Conservation (phyloP, 2,888 invertebrate genomes). For the Eumerus sabulonum region DNA sequence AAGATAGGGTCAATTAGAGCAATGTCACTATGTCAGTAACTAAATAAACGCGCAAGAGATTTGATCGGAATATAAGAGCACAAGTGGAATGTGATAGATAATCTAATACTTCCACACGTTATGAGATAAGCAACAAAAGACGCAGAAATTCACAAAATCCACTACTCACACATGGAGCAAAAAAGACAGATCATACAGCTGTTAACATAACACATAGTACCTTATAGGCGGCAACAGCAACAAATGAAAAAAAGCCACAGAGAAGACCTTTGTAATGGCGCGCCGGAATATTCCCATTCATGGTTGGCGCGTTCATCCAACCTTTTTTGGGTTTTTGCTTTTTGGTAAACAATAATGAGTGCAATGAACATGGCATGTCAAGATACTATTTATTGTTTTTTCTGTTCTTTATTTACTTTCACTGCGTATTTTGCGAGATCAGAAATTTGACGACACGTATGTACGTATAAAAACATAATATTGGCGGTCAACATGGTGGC, state of each 20-base stretch:
- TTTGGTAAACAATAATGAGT: constrained; percentile 51
- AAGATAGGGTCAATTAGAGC: constrained; percentile 28
- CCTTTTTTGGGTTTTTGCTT: constrained; percentile 13
- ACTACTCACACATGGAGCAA: neutral
- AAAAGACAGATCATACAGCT: no score
- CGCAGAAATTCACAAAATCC: constrained; percentile 13
- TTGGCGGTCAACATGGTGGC: constrained; percentile 36
- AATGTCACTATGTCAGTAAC: constrained; percentile 54
- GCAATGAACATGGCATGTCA: constrained; percentile 60
- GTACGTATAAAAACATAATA: constrained; percentile 42
- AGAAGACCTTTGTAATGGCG: constrained; percentile 23
- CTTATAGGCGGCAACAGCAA: no score
- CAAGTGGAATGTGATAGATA: constrained; percentile 39
- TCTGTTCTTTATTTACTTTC: constrained; percentile 6
- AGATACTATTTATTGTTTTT: constrained; percentile 41
- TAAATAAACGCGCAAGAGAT: constrained; percentile 38
- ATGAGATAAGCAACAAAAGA: constrained; percentile 31
- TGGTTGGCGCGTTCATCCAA: constrained; percentile 22
- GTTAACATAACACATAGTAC: no score
- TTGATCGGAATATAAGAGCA: constrained; percentile 19
- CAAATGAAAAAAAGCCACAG: constrained; percentile 4
- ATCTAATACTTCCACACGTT: constrained; percentile 19
- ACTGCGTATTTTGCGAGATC: neutral
- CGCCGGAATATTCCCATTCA: constrained; percentile 45
- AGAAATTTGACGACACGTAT: no score